Percentiles rank a stretch among this genome's conserved stretches.
Evolutionary conservation across 2,797 vertebrate genomes (phyloP).

Genomic region (Phoebastria nigripes): DNA sequence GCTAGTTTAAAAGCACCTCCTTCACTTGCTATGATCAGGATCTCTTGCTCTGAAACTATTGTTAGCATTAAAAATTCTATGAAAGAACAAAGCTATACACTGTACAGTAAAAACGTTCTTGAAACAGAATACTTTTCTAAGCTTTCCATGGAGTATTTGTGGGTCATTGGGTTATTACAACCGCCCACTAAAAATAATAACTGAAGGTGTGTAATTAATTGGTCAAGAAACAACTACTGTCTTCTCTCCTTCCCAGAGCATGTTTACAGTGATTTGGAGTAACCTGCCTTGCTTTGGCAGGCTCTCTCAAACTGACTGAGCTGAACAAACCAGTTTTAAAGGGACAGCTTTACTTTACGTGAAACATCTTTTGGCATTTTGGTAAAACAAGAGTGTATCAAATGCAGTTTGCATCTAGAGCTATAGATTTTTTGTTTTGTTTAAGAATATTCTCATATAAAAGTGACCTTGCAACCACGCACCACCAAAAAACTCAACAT

Average conservation of each 20-base stretch:
- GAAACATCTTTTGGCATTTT: not conserved
- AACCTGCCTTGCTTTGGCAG: not conserved
- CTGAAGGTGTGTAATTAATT: not conserved
- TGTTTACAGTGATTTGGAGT: not conserved
- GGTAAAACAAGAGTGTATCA: not conserved
- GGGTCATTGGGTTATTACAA: conserved; percentile 23
- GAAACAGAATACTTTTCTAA: not conserved
- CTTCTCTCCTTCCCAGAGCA: not conserved
- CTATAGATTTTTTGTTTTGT: not conserved
- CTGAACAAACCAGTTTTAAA: not conserved
- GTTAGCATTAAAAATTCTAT: not conserved
- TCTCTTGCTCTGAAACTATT: not conserved
- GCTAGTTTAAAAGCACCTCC: not conserved
- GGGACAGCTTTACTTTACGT: not conserved
- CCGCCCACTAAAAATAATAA: not conserved
- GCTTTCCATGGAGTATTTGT: not conserved
- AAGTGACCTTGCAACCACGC: not conserved
- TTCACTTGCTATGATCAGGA: not conserved
- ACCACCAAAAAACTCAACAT: not conserved
- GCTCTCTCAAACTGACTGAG: not conserved
- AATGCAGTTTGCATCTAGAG: not conserved
- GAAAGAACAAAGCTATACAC: not conserved
- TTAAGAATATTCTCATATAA: conserved; percentile 22
- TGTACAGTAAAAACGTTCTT: not conserved
- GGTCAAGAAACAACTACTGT: not conserved